Base-by-base conservation (phyloP, 2,888 invertebrate genomes). In the Ectobius pallidus region DNA sequence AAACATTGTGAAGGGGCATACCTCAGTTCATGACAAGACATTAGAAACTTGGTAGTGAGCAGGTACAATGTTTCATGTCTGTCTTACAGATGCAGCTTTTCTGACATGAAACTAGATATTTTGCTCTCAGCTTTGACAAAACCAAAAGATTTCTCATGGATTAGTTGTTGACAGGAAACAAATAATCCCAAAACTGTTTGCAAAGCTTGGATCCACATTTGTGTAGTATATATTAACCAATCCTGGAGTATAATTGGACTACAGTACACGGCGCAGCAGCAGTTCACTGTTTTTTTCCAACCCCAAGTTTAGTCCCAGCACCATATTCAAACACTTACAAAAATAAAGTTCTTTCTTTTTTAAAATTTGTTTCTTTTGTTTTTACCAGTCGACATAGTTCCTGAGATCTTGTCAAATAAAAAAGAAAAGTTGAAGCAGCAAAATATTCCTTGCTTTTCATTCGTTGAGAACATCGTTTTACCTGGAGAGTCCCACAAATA, bases 341-440 rank as follows among this genome's bases (percentile, higher is more conserved):
- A 75, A 75, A 75, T 75, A 75, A 69, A 73, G 73, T 68, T 73
- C 71, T 73, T 71, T 42, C 34, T 67, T 62, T 70, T 67, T 65
- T 65, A 55, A 61, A 69, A 61, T 71, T 46, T 52, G n/a, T 69
- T 52, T 46, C 44, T 70, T 62, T 70, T 46, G 61, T 70, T 27
- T 63, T 61, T 34, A 63, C 61, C 72, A 72, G 65, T 63, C 72
- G 39, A 67, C 71, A 69, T 55, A 55, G 72, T 75, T 75, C 75
- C 75, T 75, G 75, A 75, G 75, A 75, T 75, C 75, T 75, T 71
- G 65, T 75, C 69, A 75, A 75, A 75, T 67, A 70, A 68, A 69
- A 68, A 75, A 52, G 25, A n/a, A 32, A 71, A 63, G 32, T 67
- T 68, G 32, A 69, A 69, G 65, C n/a, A n/a, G n/a, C 52, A 55